phyloP scores from a whole-genome alignment of 2,888 invertebrate species.

The Prenolepis imparis region DNA sequence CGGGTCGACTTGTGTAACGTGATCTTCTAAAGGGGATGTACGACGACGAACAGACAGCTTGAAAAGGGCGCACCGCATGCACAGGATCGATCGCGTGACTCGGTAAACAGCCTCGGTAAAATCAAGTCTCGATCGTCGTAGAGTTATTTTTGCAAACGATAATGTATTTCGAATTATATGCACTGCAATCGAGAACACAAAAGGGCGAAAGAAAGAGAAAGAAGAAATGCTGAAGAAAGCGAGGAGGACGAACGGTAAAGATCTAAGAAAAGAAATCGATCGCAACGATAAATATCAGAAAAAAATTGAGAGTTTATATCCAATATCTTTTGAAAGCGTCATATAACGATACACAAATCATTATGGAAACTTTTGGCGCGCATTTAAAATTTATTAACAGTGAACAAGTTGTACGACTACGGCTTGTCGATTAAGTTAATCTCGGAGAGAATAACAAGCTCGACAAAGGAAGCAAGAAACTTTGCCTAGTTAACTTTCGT shows the following conservation, averaged over 20 bases:
- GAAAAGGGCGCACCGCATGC: constrained; percentile 50
- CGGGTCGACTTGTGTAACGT: constrained; percentile 68
- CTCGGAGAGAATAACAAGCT: constrained; percentile 1
- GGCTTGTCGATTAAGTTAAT: constrained; percentile 32
- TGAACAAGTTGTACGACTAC: neutral
- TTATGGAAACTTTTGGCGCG: neutral
- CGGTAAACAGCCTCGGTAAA: constrained; percentile 19
- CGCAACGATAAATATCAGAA: neutral
- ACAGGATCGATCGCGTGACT: constrained; percentile 42
- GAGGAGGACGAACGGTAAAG: neutral
- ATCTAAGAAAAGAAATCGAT: neutral
- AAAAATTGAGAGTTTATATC: neutral
- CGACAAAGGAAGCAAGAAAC: constrained; percentile 5
- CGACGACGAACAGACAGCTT: constrained; percentile 59
- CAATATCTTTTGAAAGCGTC: constrained; percentile 7
- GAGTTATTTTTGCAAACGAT: constrained; percentile 8
- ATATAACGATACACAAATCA: neutral
- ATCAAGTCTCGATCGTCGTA: constrained; percentile 10
- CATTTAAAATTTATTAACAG: constrained; percentile 12
- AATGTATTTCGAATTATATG: constrained; percentile 7
- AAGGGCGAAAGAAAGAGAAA: neutral
- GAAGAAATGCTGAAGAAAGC: neutral
- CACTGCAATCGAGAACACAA: neutral
- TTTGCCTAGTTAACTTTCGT: constrained; percentile 38
- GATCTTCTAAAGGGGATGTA: constrained; percentile 76